Base-by-base conservation (phyloP, 2,113 vertebrate genomes). In the Leptodactylus fuscus region DNA sequence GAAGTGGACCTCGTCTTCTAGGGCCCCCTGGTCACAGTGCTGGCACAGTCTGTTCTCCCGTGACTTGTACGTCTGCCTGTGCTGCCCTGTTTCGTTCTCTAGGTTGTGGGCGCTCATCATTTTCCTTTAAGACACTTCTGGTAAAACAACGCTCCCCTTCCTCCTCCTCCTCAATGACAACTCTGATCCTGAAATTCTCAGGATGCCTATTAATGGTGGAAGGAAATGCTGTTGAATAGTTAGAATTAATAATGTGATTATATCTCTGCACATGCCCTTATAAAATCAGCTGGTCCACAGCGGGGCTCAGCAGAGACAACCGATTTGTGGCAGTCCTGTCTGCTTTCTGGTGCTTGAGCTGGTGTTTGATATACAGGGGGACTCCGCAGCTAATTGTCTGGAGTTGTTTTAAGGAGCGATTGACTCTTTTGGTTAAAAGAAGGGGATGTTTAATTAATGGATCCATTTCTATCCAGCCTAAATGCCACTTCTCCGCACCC, bases 401-500 rank as follows among this genome's bases (percentile, higher is more conserved):
- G 73, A 81, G 49, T 46, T 34, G 48, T 60, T 73, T 71, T 71
- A 86, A 81, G 67, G 51, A 73, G 76, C 67, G 58, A 73, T 86
- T 86, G 36, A 86, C 76, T 60, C n/a, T 4, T 32, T 60, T 86
- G 77, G 81, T 86, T 86, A 86, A 81, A 81, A 81, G 77, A 67
- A 32, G 51, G 34, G 77, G 77, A 86, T 81, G 84, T 81, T 86
- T 86, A 86, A 86, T 81, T 81, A 81, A 81, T 86, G 67, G 48
- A 73, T 86, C 65, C 20, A 48, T 86, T 85, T 81, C 84, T 44
- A 60, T 80, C 81, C n/a, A 71, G 29, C 84, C 75, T 81, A 86
- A 86, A 86, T 86, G 77, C 84, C 76, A 86, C 84, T 86, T 86
- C 77, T 81, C 36, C 3, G 48, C 11, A 58, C 27, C 84, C 84